Evolutionary conservation across 2,797 vertebrate species (phyloP), one percentile per base, ranked within the genome.

Genomic region (Nyctibius grandis): DNA sequence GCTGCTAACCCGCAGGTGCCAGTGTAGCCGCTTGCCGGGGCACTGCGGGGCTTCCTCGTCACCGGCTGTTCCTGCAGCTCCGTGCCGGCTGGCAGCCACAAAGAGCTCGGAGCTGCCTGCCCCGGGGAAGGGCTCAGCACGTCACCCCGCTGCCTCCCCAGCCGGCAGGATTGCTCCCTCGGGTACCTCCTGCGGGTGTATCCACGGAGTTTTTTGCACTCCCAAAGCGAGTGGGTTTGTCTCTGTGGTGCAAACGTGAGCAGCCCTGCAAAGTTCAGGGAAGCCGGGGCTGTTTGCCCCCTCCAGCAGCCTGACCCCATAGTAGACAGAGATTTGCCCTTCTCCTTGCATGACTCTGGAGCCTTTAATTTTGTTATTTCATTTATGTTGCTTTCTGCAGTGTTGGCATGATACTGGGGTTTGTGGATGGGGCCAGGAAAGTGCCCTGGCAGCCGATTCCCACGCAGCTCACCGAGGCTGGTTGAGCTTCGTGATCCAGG

Each of bases 401-500:
- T 1, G 9, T 29, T 25, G 56, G 33, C 12, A 0, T 0, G 8
- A 7, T 3, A 7, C 1, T 29, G 44, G 42, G 65, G 26, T 75
- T 38, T 68, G 48, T 21, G 73, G 42, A 68, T 8, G 20, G 3
- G 11, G 36, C 44, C 65, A 17, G 81, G 54, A 65, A 40, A 44
- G 63, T 1, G 0, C 57, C 60, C 36, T 38, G 54, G 23, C 42
- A n/a, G 60, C 44, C 3, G 3, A 3, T 89, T 53, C n/a, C 15
- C 19, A 36, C 0, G 0, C 42, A 51, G 59, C 36, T 74, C 51
- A 1, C 40, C 2, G 1, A 19, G 77, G 22, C 25, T 11, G 67
- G 36, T 0, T 31, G 68, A 76, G 20, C 60, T 38, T 76, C 56
- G 1, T 2, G 10, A 65, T n/a, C 67, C 40, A 18, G 77, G 72